Conservation (phyloP, 2,797 vertebrate species). For the Chelmon rostratus region DNA sequence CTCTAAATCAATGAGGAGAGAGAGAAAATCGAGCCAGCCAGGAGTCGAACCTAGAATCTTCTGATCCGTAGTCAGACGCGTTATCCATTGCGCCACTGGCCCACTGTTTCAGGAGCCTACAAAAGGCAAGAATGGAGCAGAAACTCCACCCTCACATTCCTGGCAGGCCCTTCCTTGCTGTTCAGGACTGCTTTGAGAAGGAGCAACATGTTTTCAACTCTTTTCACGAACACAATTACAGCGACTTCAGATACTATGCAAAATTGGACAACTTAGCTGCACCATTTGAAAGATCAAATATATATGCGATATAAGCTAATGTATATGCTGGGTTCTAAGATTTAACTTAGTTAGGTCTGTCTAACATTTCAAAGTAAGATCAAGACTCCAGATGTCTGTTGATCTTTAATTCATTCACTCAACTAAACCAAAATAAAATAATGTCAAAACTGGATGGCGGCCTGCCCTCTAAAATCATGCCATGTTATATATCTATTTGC, state of each 20-base stretch:
- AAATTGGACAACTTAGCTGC: neutral
- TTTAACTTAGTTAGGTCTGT: neutral
- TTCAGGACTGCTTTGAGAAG: neutral
- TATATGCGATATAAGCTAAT: neutral
- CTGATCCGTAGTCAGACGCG: slow-evolving; percentile 74
- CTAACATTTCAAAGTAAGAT: neutral
- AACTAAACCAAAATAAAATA: neutral
- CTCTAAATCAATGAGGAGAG: neutral
- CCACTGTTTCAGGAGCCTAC: rapidly evolving
- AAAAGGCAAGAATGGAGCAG: neutral
- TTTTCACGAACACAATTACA: neutral
- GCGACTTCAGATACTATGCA: neutral
- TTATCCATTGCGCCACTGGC: slow-evolving; percentile 65
- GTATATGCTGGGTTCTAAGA: neutral
- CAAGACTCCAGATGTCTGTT: neutral
- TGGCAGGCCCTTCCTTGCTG: neutral
- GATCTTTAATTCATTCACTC: neutral
- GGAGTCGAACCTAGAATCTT: slow-evolving; percentile 75
- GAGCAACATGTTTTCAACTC: neutral
- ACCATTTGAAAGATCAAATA: neutral
- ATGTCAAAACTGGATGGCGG: no score
- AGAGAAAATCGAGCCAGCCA: slow-evolving; percentile 52
- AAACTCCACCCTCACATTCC: slow-evolving; percentile 1
- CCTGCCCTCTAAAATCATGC: no score
- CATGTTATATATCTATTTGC: no score